phyloP scores from a whole-genome alignment of 2,888 invertebrate genomes.

The Bursaphelenchus okinawaensis region DNA sequence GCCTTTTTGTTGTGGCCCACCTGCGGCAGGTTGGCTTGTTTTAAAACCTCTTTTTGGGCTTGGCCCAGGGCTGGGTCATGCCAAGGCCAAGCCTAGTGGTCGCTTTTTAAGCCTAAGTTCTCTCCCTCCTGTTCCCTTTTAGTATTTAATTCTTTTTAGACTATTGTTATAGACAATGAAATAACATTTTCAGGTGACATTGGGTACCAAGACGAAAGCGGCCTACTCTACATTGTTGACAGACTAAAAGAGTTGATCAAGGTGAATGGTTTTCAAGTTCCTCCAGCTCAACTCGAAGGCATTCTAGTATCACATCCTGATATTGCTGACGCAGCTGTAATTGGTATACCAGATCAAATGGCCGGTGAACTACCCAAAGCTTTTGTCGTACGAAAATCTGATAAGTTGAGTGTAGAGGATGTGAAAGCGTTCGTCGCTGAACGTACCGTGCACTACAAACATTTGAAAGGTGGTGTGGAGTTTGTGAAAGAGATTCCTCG shows the following conservation, averaged over 20 bases:
- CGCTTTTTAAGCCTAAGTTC: too few species aligned
- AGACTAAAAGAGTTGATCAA: slow-evolving; percentile 84
- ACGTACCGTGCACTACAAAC: slow-evolving; percentile 19
- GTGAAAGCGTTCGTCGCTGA: slow-evolving; percentile 23
- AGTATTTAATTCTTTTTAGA: too few species aligned
- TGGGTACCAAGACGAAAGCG: slow-evolving; percentile 73
- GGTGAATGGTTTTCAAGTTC: slow-evolving; percentile 73
- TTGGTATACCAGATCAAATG: slow-evolving; percentile 68
- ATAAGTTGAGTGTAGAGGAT: slow-evolving; percentile 13
- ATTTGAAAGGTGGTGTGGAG: slow-evolving; percentile 19
- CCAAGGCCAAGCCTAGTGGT: too few species aligned
- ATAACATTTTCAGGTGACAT: slow-evolving; percentile 60
- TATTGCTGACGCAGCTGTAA: slow-evolving; percentile 74
- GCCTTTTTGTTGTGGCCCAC: too few species aligned
- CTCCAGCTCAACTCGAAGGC: slow-evolving; percentile 79
- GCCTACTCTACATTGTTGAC: slow-evolving; percentile 74
- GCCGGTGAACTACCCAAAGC: slow-evolving; percentile 59
- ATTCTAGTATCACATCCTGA: slow-evolving; percentile 68
- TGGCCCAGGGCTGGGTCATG: too few species aligned
- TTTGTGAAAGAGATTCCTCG: slow-evolving; percentile 20
- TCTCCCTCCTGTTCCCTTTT: too few species aligned
- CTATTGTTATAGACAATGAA: too few species aligned
- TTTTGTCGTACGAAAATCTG: slow-evolving; percentile 30
- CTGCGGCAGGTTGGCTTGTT: too few species aligned
- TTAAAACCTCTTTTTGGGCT: too few species aligned